Percentiles rank a stretch among this genome's conserved stretches.
These are phyloP conservation scores for Colaptes auratus DNA, from an alignment of 2,113 vertebrate genomes.

Conservation along the genomic window DNA sequence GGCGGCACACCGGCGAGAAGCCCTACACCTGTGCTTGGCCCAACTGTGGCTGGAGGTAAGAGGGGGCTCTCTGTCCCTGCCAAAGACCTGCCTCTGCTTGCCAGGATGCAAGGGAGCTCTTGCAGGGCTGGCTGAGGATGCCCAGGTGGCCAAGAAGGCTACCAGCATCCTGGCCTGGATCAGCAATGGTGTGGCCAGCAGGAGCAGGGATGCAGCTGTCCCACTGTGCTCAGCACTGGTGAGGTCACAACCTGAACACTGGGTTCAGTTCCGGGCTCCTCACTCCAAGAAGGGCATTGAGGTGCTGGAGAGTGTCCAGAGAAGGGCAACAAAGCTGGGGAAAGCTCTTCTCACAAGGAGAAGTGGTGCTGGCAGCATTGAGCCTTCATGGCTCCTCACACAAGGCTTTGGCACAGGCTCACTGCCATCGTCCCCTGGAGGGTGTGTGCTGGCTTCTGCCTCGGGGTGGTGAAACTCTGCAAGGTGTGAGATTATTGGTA, in stretches of 20 bases:
- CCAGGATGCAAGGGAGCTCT: not conserved
- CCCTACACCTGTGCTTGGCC: slow-evolving; percentile 89
- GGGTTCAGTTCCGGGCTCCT: no score
- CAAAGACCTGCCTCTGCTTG: not conserved
- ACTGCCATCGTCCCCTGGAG: not conserved
- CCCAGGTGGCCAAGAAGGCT: no score
- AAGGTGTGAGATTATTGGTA: not conserved
- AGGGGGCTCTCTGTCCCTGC: rapidly evolving
- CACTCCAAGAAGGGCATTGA: no score
- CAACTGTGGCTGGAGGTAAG: slow-evolving; percentile 87
- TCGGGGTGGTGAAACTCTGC: not conserved
- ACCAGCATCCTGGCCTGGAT: no score
- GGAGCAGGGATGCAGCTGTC: no score
- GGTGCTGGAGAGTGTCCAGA: no score
- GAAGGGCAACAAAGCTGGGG: no score
- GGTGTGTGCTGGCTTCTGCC: not conserved
- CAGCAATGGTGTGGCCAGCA: no score
- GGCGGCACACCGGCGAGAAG: slow-evolving; percentile 85
- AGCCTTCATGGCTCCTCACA: not conserved
- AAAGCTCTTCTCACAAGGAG: not conserved
- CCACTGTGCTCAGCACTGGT: no score
- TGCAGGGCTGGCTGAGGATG: no score
- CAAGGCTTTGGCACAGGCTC: not conserved
- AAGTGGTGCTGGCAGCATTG: not conserved
- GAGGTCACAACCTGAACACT: no score